These are phyloP conservation scores for Archocentrus centrarchus DNA, from an alignment of 2,113 vertebrate species.

Conservation along the genomic window DNA sequence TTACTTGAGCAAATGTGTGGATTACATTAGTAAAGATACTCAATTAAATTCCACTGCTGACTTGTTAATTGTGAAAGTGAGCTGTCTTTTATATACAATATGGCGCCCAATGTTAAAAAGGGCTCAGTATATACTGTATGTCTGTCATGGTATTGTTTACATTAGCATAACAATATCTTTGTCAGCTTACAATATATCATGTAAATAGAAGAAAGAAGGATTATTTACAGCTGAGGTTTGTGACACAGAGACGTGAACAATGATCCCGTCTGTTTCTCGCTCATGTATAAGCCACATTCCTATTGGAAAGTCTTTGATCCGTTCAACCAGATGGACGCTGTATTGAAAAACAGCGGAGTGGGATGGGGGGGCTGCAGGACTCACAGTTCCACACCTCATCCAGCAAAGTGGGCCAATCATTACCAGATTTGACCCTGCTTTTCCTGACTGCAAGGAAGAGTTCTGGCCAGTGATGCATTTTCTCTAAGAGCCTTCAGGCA, in stretches of 20 bases:
- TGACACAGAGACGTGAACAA: slow-evolving; percentile 36
- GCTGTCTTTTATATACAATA: not conserved
- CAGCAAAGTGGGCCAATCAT: slow-evolving; percentile 65
- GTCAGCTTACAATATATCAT: not conserved
- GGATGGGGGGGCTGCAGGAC: slow-evolving; percentile 1
- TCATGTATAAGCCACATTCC: slow-evolving; percentile 31
- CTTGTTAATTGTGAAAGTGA: not conserved
- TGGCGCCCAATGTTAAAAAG: not conserved
- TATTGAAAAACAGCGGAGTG: slow-evolving; percentile 30
- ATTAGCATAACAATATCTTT: slow-evolving; percentile 3
- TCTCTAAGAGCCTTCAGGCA: slow-evolving; percentile 49
- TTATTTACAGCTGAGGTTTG: slow-evolving; percentile 29
- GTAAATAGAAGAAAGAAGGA: slow-evolving; percentile 12
- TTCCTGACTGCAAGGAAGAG: slow-evolving; percentile 47
- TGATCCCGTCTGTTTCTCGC: slow-evolving; percentile 38
- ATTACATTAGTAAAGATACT: not conserved
- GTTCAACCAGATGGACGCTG: slow-evolving; percentile 48
- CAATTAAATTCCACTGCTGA: not conserved
- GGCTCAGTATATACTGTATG: not conserved
- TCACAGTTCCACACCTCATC: slow-evolving; percentile 43
- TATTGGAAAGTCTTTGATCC: slow-evolving; percentile 33
- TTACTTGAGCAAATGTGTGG: not conserved
- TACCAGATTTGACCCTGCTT: slow-evolving; percentile 67
- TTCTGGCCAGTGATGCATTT: slow-evolving; percentile 40
- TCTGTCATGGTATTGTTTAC: not conserved